Evolutionary conservation across 2,888 invertebrate genomes (phyloP).

Genomic region (Epirrhoe alternata): DNA sequence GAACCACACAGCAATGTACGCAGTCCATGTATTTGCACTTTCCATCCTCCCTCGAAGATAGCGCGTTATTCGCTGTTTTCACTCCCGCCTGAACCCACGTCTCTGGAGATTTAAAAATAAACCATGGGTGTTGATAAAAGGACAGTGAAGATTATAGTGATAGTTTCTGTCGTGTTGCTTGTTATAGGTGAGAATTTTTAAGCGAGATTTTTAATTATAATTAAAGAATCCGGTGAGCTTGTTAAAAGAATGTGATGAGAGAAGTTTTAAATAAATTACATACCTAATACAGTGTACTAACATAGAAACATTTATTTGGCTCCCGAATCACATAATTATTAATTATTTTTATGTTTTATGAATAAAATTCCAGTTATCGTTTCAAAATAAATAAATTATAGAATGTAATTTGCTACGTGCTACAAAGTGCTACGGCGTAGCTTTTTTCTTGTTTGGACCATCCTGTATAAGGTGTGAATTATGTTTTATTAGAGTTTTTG

Average conservation of each 20-base stretch:
- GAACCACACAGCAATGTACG: slow-evolving; percentile 56
- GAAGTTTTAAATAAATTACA: too few species aligned
- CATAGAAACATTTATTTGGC: too few species aligned
- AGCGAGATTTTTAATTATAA: background rate
- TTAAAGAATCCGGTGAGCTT: background rate
- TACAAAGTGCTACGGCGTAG: too few species aligned
- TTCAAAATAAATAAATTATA: too few species aligned
- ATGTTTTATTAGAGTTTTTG: too few species aligned
- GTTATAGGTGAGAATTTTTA: slow-evolving; percentile 65
- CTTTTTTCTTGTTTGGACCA: too few species aligned
- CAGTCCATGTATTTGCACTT: slow-evolving; percentile 31
- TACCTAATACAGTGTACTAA: too few species aligned
- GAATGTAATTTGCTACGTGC: too few species aligned
- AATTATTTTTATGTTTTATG: too few species aligned
- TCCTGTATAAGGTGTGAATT: too few species aligned
- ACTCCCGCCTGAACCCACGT: slow-evolving; percentile 17
- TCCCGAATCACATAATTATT: too few species aligned
- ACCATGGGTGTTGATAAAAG: slow-evolving; percentile 74
- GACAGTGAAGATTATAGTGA: slow-evolving; percentile 72
- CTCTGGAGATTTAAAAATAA: slow-evolving; percentile 19
- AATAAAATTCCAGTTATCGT: too few species aligned
- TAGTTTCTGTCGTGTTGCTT: slow-evolving; percentile 64
- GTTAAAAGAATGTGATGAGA: background rate
- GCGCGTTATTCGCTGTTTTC: slow-evolving; percentile 30
- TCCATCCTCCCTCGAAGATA: slow-evolving; percentile 15